Base-by-base conservation (phyloP, 2,797 vertebrate species). In the Channa striata region DNA sequence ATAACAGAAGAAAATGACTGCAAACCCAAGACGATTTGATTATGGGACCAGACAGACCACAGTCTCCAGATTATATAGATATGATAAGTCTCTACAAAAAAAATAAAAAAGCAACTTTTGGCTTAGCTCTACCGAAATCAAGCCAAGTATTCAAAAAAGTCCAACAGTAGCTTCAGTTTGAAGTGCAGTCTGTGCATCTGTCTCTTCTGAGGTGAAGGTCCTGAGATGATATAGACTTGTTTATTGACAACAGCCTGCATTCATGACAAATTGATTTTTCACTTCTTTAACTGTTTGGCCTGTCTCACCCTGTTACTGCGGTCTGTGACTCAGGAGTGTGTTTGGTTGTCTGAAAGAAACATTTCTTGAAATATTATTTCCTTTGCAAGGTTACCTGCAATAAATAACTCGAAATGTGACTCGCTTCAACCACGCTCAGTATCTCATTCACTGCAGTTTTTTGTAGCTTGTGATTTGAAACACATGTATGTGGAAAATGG, bases 21-120 rank as follows among this genome's bases (percentile, higher is more conserved):
- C 62, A 64, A 84, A 92, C 60, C 84, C 72, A 74, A 79, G 84
- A 78, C 74, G 74, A 93, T 93, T 91, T 58, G 84, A 94, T 93
- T 93, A 92, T 57, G 50, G 66, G 54, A 50, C 63, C 67, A 60
- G 80, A 74, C 80, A 81, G 83, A 85, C 80, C 77, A 20, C 80
- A 60, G 79, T 82, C 81, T 91, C 84, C 80, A 80, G 70, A 91
- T 89, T 89, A 87, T 72, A 70, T 37, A 85, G 82, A 90, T 88
- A 81, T 85, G 76, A 90, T 90, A 86, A 82, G 39, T 83, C 71
- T 57, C 16, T 7, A 36, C 36, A 34, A 72, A 66, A 51, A 73
- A 47, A 30, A 62, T 50, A 58, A 59, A 51, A 74, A 72, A 72
- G 37, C 58, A 83, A 69, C 72, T 57, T 82, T 86, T 83, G 79